Conservation (phyloP, 2,113 vertebrate species). For the Salvelinus alpinus region DNA sequence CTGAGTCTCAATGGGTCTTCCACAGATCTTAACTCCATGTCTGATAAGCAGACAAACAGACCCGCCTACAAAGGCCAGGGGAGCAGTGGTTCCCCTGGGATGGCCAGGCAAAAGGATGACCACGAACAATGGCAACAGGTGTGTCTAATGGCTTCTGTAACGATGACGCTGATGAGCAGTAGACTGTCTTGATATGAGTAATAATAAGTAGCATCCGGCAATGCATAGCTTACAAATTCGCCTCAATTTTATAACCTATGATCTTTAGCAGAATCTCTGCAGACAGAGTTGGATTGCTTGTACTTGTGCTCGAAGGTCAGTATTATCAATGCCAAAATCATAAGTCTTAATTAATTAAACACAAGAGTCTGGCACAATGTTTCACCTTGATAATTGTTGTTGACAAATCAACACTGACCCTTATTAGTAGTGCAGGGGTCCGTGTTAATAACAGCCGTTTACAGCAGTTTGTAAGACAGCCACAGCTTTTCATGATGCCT, state of each 20-base stretch:
- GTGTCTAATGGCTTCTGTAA: constrained; percentile 68
- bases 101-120: constrained; percentile 61
- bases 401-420: constrained; percentile 37
- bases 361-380: constrained; percentile 5
- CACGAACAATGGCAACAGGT: constrained; percentile 72
- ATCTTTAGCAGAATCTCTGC: constrained; percentile 13
- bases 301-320: not conserved
- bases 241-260: constrained; percentile 36
- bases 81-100: constrained; percentile 42
- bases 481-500: constrained; percentile 64
- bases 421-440: constrained; percentile 20
- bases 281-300: constrained; percentile 19
- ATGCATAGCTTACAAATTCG: not conserved
- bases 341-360: constrained; percentile 20
- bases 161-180: constrained; percentile 64
- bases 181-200: constrained; percentile 68
- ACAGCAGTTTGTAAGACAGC: constrained; percentile 56
- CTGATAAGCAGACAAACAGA: constrained; percentile 61
- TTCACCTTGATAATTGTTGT: constrained; percentile 13
- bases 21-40: constrained; percentile 46
- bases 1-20: constrained; percentile 18
- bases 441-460: constrained; percentile 46
- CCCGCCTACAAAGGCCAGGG: constrained; percentile 66
- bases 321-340: not conserved
- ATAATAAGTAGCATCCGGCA: constrained; percentile 3